Evolutionary conservation across 1,140 invertebrate species (phyloP), one percentile per base, ranked within the genome.

Genomic region (Hermatobates lingyangjiaoensis): DNA sequence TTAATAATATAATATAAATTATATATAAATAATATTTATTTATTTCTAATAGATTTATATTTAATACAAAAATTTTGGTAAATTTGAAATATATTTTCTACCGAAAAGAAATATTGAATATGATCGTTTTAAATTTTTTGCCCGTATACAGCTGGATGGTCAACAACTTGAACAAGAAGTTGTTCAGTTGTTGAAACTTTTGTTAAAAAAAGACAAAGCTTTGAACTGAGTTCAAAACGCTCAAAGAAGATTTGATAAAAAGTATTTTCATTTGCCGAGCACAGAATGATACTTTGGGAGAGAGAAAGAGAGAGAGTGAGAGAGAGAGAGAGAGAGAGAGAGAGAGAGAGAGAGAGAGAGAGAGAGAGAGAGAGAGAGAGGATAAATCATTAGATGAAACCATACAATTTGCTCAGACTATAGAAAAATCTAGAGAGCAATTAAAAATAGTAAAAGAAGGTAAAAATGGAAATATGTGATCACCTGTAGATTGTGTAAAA

Each of bases 61-160:
- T n/a, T n/a, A n/a, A n/a, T n/a, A n/a, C n/a, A n/a, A n/a, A n/a
- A n/a, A n/a, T n/a, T n/a, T n/a, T n/a, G n/a, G n/a, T n/a, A 42
- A 42, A 42, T 42, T 42, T 42, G 39, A 42, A 20, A 20, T 5
- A 10, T 42, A 42, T 18, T 42, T 42, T 42, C 21, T 20, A 7
- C 39, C 39, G 4, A 42, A 42, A 42, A 42, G 21, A 20, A 42
- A 42, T 42, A n/a, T 42, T 42, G 39, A 42, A 42, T 42, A 42
- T 18, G 39, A 42, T 5, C 5, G 39, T 5, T 42, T 10, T 42
- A 42, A 42, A 42, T 42, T 42, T 18, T 42, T 42, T 42, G 21
- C 39, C 21, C 39, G 39, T 42, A 42, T 18, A 42, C 39, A 42
- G 18, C 39, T 42, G 5, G 39, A 42, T 14, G 39, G 39, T 42